phyloP scores from a whole-genome alignment of 2,113 vertebrate genomes.

The Neotoma lepida region DNA sequence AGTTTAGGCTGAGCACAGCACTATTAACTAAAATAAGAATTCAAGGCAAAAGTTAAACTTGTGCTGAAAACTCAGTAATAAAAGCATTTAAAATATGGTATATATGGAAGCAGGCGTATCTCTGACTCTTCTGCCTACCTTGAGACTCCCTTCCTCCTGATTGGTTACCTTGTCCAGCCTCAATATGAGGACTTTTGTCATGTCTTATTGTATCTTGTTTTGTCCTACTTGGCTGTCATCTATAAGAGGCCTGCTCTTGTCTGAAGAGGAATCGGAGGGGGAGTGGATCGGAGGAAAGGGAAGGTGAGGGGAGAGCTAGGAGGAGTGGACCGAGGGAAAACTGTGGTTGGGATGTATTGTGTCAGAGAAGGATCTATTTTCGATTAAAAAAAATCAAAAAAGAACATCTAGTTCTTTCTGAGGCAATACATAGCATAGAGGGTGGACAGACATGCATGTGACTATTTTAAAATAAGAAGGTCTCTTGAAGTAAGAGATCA shows the following conservation, averaged over 20 bases:
- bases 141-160: background rate
- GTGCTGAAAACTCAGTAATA: background rate
- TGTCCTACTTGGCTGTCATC: background rate
- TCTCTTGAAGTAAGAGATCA: conserved; percentile 67
- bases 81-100: conserved; percentile 35
- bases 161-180: background rate
- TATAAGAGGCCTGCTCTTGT: background rate
- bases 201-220: background rate
- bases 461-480: conserved; percentile 65
- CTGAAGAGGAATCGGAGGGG: background rate
- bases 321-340: background rate
- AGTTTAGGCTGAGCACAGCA: background rate
- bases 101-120: background rate
- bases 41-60: background rate
- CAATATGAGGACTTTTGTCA: background rate
- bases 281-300: background rate
- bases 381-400: background rate
- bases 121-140: background rate
- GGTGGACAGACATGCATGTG: background rate
- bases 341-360: background rate
- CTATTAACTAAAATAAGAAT: conserved; percentile 41
- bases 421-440: background rate
- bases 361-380: background rate
- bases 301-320: too few species aligned
- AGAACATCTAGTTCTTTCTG: conserved; percentile 5